Percentiles rank a stretch among this genome's conserved stretches.
Evolutionary conservation across 2,888 invertebrate species (phyloP).

Genomic region (Proisotoma minuta): DNA sequence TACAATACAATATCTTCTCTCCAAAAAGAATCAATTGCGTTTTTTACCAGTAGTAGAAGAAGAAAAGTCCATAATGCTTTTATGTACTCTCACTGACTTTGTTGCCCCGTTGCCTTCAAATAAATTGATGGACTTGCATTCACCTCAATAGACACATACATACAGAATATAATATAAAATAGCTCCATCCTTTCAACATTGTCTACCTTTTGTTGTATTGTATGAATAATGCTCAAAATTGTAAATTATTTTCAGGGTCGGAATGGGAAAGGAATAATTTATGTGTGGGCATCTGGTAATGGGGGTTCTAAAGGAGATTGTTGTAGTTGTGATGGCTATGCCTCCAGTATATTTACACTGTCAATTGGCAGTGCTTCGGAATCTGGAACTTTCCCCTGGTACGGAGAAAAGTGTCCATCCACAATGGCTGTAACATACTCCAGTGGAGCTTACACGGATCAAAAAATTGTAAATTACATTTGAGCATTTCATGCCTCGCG

Average conservation of each 20-base stretch:
- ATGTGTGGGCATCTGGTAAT: slow-evolving; percentile 90
- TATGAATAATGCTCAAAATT: no score
- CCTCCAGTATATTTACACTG: slow-evolving; percentile 76
- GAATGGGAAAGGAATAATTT: slow-evolving; percentile 74
- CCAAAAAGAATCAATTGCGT: no score
- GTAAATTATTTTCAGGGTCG: slow-evolving; percentile 60
- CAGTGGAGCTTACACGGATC: slow-evolving; percentile 75
- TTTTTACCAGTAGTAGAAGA: no score
- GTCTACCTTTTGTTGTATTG: no score
- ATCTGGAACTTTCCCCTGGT: slow-evolving; percentile 78
- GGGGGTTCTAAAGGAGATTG: slow-evolving; percentile 78
- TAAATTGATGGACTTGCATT: no score
- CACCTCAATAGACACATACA: no score
- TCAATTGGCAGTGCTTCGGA: slow-evolving; percentile 83
- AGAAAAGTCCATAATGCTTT: no score
- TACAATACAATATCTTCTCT: no score
- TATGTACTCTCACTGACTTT: no score
- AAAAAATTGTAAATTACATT: slow-evolving; percentile 68
- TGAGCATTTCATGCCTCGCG: not conserved
- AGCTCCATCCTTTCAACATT: no score
- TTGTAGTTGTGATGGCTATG: slow-evolving; percentile 89
- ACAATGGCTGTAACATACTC: slow-evolving; percentile 85
- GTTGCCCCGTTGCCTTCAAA: no score
- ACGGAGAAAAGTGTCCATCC: slow-evolving; percentile 83
- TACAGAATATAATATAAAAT: no score